Percentiles rank a stretch among this genome's conserved stretches.
Evolutionary conservation across 2,888 invertebrate species (phyloP).

Genomic region (Dolomedes plantarius): DNA sequence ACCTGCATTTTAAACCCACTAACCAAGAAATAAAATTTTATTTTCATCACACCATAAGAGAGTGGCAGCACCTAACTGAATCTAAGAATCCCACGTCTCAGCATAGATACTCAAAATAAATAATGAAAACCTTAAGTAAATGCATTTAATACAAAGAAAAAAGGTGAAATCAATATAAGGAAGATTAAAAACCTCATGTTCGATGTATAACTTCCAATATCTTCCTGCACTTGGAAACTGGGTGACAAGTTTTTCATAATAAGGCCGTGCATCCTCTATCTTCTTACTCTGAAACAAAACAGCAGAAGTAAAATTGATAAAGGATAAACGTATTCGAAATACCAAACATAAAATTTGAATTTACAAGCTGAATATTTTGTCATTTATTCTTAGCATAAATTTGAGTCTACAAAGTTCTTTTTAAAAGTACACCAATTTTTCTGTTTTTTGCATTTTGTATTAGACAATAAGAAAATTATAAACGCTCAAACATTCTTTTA

Average conservation of each 20-base stretch:
- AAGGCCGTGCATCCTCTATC: slow-evolving; percentile 88
- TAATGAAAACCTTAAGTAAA: slow-evolving; percentile 15
- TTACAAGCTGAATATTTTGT: no score
- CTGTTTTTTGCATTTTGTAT: no score
- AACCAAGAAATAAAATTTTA: slow-evolving; percentile 47
- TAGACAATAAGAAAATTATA: no score
- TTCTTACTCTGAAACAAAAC: slow-evolving; percentile 73
- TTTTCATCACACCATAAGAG: slow-evolving; percentile 53
- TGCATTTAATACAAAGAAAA: slow-evolving; percentile 29
- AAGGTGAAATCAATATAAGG: slow-evolving; percentile 39
- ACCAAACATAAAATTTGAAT: no score
- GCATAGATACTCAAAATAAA: not conserved
- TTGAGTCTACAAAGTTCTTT: no score
- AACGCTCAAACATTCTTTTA: no score
- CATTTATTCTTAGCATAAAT: no score
- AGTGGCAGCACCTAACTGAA: slow-evolving; percentile 57
- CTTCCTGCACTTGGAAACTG: slow-evolving; percentile 97
- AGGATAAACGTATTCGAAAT: not conserved
- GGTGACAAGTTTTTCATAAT: slow-evolving; percentile 95
- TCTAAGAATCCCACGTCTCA: slow-evolving; percentile 20
- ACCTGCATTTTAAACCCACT: slow-evolving; percentile 42
- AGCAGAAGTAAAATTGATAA: no score
- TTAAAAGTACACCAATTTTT: no score
- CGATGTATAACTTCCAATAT: slow-evolving; percentile 99
- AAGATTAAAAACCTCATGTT: slow-evolving; percentile 86